phyloP scores from a whole-genome alignment of 2,888 invertebrate genomes.

The Sthenelais limicola region DNA sequence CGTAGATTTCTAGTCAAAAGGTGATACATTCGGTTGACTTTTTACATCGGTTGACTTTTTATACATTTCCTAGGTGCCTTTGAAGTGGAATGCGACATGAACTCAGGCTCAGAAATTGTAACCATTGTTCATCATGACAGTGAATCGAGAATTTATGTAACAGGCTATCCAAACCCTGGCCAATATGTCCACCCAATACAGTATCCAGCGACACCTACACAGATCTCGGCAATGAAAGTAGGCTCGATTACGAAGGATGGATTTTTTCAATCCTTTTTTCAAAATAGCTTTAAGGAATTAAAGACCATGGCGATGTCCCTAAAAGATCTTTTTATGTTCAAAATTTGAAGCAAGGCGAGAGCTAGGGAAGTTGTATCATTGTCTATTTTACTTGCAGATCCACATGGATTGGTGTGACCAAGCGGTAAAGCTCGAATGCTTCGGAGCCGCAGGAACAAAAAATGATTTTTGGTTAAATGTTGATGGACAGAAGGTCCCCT shows the following conservation, averaged over 20 bases:
- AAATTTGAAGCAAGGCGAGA: no score
- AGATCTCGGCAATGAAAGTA: constrained; percentile 10
- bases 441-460: neutral
- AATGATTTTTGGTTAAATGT: neutral
- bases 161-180: neutral
- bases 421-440: neutral
- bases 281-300: no score
- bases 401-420: neutral
- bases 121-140: neutral
- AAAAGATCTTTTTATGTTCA: no score
- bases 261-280: no score
- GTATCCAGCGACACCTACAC: neutral
- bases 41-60: no score
- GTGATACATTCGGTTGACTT: no score
- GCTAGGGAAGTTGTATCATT: no score
- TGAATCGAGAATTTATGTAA: neutral
- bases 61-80: no score
- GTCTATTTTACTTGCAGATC: no score
- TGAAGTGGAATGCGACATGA: constrained; percentile 29
- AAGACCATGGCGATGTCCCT: no score
- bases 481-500: neutral
- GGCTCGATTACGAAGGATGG: no score
- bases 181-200: neutral
- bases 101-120: neutral
- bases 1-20: no score